Evolutionary conservation across 2,113 vertebrate genomes (phyloP), one percentile per base, ranked within the genome.

Genomic region (Amia ocellicauda): DNA sequence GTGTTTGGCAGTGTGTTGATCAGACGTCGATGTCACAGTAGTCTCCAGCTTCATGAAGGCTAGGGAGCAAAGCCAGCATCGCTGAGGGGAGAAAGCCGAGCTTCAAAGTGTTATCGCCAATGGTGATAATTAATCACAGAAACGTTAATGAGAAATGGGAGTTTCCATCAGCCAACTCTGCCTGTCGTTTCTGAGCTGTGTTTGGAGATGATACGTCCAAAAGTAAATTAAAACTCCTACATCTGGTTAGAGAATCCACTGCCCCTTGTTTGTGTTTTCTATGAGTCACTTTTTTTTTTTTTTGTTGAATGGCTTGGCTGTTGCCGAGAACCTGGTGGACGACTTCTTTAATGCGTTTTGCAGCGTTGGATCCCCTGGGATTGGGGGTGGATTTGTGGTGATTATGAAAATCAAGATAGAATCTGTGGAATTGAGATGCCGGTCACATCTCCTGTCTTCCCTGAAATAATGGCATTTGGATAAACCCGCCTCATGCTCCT

Each of bases 271-370:
- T 19, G 13, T 58, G 20, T 19, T 8, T 22, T 40, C 17, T 31
- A 19, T 23, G 20, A 3, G 40, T 11, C 22, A 14, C 17, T 41
- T 14, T 58, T 58, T 1, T n/a, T 56, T 16, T n/a, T 55, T 11
- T 56, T 16, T n/a, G 54, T 22, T 28, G n/a, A 10, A 29, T 22
- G n/a, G 56, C 28, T 19, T n/a, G n/a, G 27, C 29, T 58, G 14
- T 24, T 7, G 13, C 14, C 3, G 53, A 7, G 3, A 49, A 19
- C 9, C 14, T 49, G 14, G 45, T 49, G 11, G 20, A 58, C 19
- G 17, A 61, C 40, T 61, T 50, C 8, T 60, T 45, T 45, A 43
- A 26, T 60, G 43, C n/a, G 26, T n/a, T 60, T 60, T 45, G n/a
- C n/a, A 11, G 22, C 43, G 11, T 41, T 27, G 41, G 19, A 27